A percentile compares a stretch with the other conserved stretches of the same genome.
Conservation (phyloP, 2,888 invertebrate species). For the Lymantria monacha region DNA sequence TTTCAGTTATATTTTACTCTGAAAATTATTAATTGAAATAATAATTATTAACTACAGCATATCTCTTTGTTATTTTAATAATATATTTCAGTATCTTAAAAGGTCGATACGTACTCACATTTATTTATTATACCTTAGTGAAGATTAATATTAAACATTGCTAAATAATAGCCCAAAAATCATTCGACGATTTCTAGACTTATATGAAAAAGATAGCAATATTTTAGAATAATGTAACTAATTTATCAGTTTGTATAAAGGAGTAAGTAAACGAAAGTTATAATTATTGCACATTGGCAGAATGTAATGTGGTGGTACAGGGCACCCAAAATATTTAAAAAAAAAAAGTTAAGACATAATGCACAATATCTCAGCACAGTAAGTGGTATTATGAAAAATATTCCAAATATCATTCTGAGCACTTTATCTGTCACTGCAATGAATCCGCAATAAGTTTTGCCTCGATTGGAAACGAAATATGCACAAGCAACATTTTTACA, state of each 20-base stretch:
- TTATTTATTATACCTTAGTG: constrained; percentile 30
- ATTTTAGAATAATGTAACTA: constrained; percentile 80
- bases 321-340: constrained; percentile 50
- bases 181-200: constrained; percentile 78
- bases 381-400: constrained; percentile 62
- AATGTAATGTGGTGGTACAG: constrained; percentile 64
- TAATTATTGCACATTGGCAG: constrained; percentile 65
- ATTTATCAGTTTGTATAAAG: constrained; percentile 80
- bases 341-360: constrained; percentile 60
- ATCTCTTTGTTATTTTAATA: background rate
- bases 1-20: constrained; percentile 22
- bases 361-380: constrained; percentile 79
- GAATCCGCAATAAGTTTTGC: constrained; percentile 68
- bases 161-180: constrained; percentile 53
- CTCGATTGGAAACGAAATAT: constrained; percentile 68
- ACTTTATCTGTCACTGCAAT: constrained; percentile 65
- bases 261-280: constrained; percentile 65
- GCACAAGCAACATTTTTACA: constrained; percentile 74
- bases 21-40: constrained; percentile 10
- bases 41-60: constrained; percentile 15
- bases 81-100: constrained; percentile 20
- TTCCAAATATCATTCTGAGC: constrained; percentile 61
- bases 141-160: constrained; percentile 24
- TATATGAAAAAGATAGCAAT: constrained; percentile 81
- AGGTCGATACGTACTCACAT: constrained; percentile 17